Evolutionary conservation across 1,140 invertebrate genomes (phyloP), one percentile per base, ranked within the genome.

Genomic region (Rhopalosiphum padi): DNA sequence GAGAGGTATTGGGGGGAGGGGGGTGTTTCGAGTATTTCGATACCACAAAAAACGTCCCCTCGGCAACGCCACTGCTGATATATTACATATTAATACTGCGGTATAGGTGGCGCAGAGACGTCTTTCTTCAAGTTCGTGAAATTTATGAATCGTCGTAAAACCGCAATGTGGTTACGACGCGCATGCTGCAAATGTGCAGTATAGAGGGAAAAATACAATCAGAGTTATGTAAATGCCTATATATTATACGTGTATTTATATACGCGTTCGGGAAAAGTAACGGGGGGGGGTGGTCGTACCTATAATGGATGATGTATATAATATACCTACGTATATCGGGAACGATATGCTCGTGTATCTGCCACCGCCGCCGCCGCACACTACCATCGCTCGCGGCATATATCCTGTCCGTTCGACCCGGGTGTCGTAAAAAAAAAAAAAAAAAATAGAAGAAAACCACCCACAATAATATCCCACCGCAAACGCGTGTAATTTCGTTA

Each of bases 71-170:
- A 18, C 48, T 18, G 48, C 48, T 18, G 48, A 51, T 51, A 51
- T 51, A 51, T 51, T 48, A 46, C 48, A n/a, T 7, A 51, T 51
- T 51, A 21, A 51, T 51, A 51, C 48, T 51, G 35, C 35, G 22
- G 35, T 83, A 9, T 83, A 9, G 82, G 82, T 83, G n/a, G 35
- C 6, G 21, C 77, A 23, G 5, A 41, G 37, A 83, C 22, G 2
- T 35, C 35, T 22, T 83, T 37, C 35, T n/a, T 30, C 21, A 6
- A 35, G 88, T 55, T 55, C 88, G 25, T 41, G 55, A 91, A 83
- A 91, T 91, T 91, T 91, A 91, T 91, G 90, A 68, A 91, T 91
- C 53, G 90, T 43, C 53, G 90, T 60, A 91, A 91, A 90, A 90
- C 41, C 37, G 23, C 23, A 41, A 86, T 35, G 23, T 25, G 37